These are phyloP conservation scores for Athrips mouffetella DNA, from an alignment of 2,888 invertebrate species.

Conservation along the genomic window DNA sequence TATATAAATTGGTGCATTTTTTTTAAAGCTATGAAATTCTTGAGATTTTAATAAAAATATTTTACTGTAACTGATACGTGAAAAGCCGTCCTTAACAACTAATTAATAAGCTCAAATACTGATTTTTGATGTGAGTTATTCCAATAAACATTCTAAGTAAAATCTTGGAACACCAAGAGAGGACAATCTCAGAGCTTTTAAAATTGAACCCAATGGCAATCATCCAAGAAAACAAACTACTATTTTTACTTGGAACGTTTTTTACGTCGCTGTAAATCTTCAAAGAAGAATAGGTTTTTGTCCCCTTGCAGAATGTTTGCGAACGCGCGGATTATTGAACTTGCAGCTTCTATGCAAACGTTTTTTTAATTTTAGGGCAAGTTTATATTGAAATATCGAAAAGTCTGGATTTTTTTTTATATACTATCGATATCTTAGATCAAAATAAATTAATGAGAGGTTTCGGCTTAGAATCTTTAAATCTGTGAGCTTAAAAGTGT, in stretches of 20 bases:
- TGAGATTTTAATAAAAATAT: too few relatives aligned
- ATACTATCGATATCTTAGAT: neutral
- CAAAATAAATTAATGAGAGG: neutral
- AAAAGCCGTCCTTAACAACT: too few relatives aligned
- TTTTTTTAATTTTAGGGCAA: neutral
- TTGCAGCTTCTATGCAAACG: constrained; percentile 23
- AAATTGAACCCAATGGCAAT: constrained; percentile 24
- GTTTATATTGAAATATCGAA: constrained; percentile 17
- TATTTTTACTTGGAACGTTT: constrained; percentile 25
- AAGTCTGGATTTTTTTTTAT: neutral
- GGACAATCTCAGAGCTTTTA: neutral
- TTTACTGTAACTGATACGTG: too few relatives aligned
- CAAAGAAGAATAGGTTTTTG: constrained; percentile 41
- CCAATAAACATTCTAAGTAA: too few relatives aligned
- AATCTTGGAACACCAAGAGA: too few relatives aligned
- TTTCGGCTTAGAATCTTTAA: neutral
- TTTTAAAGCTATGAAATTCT: too few relatives aligned
- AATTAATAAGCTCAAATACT: too few relatives aligned
- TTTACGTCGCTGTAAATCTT: constrained; percentile 44
- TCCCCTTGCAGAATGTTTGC: constrained; percentile 34
- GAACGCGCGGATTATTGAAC: constrained; percentile 35
- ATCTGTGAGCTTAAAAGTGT: constrained; percentile 30
- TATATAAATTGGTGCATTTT: too few relatives aligned
- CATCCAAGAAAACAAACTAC: constrained; percentile 26
- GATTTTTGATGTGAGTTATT: too few relatives aligned